phyloP scores from a whole-genome alignment of 2,888 invertebrate species.

The Deilephila elpenor region DNA sequence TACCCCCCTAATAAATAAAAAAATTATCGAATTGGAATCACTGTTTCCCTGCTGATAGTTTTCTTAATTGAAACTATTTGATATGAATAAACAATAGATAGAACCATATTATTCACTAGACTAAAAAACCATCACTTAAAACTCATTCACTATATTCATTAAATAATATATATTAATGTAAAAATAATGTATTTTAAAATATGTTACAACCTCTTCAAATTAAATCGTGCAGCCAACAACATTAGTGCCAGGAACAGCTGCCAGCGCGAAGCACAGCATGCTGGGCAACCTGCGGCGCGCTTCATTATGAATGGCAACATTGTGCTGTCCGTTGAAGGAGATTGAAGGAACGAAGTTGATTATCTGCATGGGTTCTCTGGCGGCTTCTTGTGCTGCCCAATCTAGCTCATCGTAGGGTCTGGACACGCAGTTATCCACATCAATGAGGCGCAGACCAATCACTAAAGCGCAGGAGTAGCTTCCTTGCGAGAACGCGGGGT shows the following conservation, averaged over 20 bases:
- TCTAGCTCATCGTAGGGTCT: slow-evolving; percentile 59
- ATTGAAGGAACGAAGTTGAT: slow-evolving; percentile 68
- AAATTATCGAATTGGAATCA: too few relatives aligned
- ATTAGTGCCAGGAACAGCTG: slow-evolving; percentile 59
- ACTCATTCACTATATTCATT: too few relatives aligned
- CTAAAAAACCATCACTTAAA: too few relatives aligned
- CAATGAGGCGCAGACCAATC: slow-evolving; percentile 57
- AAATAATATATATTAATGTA: not conserved
- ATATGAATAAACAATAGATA: too few relatives aligned
- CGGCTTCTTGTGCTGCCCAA: slow-evolving; percentile 53
- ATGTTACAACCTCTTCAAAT: slow-evolving; percentile 20
- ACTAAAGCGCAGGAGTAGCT: slow-evolving; percentile 63
- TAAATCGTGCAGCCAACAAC: slow-evolving; percentile 56
- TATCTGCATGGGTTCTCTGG: slow-evolving; percentile 52
- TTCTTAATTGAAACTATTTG: too few relatives aligned
- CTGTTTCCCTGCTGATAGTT: too few relatives aligned
- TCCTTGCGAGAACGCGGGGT: slow-evolving; percentile 52
- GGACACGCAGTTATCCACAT: slow-evolving; percentile 63
- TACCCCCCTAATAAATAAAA: too few relatives aligned
- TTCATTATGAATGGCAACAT: slow-evolving; percentile 47
- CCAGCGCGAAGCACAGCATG: slow-evolving; percentile 66
- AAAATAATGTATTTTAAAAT: not conserved
- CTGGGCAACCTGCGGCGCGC: slow-evolving; percentile 53
- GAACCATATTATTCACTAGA: too few relatives aligned
- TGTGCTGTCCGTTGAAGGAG: slow-evolving; percentile 60